Evolutionary conservation across 2,797 vertebrate species (phyloP), one percentile per base, ranked within the genome.

Genomic region (Mallotus villosus): DNA sequence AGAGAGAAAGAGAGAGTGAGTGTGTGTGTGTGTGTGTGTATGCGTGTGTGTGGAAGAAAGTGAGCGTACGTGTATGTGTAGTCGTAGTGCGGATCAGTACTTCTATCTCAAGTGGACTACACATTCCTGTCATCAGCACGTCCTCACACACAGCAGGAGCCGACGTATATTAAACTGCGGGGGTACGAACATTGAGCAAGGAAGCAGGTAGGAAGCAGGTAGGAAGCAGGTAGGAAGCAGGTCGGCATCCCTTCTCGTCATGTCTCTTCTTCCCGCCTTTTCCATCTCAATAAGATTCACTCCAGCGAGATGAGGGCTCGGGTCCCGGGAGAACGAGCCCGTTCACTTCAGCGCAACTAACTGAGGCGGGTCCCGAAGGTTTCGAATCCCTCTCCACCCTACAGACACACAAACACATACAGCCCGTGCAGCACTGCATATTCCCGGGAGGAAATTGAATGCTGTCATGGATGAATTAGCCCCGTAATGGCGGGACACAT

Each of bases 391-490:
- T 53, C 67, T 11, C 27, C 51, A 5, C 51, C 51, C 51, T n/a
- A 17, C 16, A 55, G 16, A 55, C 51, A 46, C 9, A 8, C 41
- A 12, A 46, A 55, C 51, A 55, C 17, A 55, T n/a, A n/a, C 51
- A 55, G 51, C 41, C 41, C 9, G 12, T 46, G 24, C 66, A 92
- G 94, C 92, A 92, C 91, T 93, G 93, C 93, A 96, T 96, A 95
- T 96, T 96, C 96, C 95, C 95, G 90, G 88, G 93, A 96, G 96
- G 95, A 96, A 97, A 97, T 97, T 97, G 96, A 97, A 96, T 95
- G 95, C 95, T 96, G 96, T 98, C 97, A 98, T 97, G 96, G 96
- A 96, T 99, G 96, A 95, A 98, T 98, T 98, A 97, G 92, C 93
- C 92, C 94, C 93, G 95, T 97, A 97, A 97, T 97, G 94, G 95